Percentiles rank a stretch among this genome's conserved stretches.
Conservation (phyloP, 1,140 invertebrate genomes). For the Drosophila yakuba region DNA sequence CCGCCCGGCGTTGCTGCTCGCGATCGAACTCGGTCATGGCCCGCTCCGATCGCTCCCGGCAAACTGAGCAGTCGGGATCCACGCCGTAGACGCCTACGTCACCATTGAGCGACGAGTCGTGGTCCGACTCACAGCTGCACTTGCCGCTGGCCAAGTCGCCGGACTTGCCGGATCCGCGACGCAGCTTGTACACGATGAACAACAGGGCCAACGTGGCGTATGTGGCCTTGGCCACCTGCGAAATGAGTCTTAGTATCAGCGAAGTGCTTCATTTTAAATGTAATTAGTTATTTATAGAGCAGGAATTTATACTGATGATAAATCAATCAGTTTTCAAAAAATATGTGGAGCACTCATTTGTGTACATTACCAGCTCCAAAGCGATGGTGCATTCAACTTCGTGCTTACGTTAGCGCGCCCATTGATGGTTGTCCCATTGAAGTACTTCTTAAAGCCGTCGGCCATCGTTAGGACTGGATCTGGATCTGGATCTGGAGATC, state of each 20-base stretch:
- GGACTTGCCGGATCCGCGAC: slow-evolving; percentile 35
- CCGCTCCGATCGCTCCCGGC: slow-evolving; percentile 49
- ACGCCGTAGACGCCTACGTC: slow-evolving; percentile 29
- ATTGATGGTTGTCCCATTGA: slow-evolving; percentile 62
- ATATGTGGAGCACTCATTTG: too few relatives aligned
- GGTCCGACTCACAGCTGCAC: slow-evolving; percentile 33
- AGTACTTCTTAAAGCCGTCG: slow-evolving; percentile 69
- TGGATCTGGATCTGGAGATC: not conserved
- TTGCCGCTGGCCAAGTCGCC: slow-evolving; percentile 15
- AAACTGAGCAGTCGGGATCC: slow-evolving; percentile 42
- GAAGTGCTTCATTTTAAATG: too few relatives aligned
- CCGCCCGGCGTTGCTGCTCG: slow-evolving; percentile 37
- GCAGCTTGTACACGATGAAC: slow-evolving; percentile 60
- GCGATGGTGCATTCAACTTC: too few relatives aligned
- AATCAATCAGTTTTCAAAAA: too few relatives aligned
- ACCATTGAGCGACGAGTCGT: not conserved
- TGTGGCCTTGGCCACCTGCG: slow-evolving; percentile 70
- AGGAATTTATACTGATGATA: too few relatives aligned
- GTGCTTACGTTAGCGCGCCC: slow-evolving; percentile 72
- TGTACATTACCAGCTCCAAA: not conserved
- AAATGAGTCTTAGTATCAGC: too few relatives aligned
- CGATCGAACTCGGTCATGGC: slow-evolving; percentile 46
- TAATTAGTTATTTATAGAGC: too few relatives aligned
- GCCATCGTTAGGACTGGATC: slow-evolving; percentile 40
- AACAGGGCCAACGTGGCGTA: slow-evolving; percentile 67